Base-by-base conservation (phyloP, 2,888 invertebrate genomes). In the Parascotia fuliginaria region DNA sequence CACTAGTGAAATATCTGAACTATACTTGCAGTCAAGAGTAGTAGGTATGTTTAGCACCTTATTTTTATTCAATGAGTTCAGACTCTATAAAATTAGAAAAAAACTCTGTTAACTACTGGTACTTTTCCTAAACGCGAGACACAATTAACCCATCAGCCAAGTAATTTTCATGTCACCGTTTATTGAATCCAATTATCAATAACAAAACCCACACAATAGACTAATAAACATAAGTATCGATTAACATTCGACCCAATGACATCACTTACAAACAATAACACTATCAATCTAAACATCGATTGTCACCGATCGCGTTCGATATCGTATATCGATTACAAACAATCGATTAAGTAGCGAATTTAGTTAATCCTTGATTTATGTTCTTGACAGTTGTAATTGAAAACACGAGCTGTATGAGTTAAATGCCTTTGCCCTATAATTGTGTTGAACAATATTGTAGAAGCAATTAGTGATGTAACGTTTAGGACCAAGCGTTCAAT, bases 301-400 rank as follows among this genome's bases (percentile, higher is more conserved):
- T 69, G 63, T 67, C 65, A 58, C 54, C 54, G 55, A 55, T 70
- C 57, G 54, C 55, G 61, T 61, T 37, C 52, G 62, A 65, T 65
- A 56, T 60, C 56, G 49, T 51, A 53, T 60, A 68, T 65, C 60
- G 60, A 65, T 56, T 55, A 60, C 44, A 12, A 53, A 64, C 48
- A 61, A 65, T 61, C 56, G 52, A 59, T 51, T 58, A 49, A 53
- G 48, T 42, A 49, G 59, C 55, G 51, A 69, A 67, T n/a, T 69
- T 65, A 64, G 57, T 39, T 52, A 67, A 60, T 67, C 55, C 42
- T 45, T 49, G 53, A 66, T 60, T 55, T 55, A 64, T 51, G 44
- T 28, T 46, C 15, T 44, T 55, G 64, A 60, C 64, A 60, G 48
- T 41, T 46, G 45, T 66, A 66, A 64, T 65, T 66, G 64, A 59